Conservation (phyloP, 2,113 vertebrate species). For the Grus americana region DNA sequence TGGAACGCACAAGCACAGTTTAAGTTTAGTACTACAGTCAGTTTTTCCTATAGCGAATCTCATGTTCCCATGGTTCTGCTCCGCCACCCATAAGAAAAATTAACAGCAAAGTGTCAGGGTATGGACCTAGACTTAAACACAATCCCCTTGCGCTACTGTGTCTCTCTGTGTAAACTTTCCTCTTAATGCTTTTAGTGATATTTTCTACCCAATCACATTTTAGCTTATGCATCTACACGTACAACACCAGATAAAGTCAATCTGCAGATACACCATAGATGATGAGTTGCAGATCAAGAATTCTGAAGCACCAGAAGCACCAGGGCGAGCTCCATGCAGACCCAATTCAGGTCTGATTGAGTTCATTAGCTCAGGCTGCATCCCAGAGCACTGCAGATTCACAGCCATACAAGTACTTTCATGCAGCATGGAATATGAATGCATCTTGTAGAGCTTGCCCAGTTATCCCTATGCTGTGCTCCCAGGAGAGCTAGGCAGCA, state of each 20-base stretch:
- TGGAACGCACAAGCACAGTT: background rate
- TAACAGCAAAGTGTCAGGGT: background rate
- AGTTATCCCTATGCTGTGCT: background rate
- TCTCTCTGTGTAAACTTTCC: background rate
- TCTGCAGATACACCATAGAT: background rate
- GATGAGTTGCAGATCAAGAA: background rate
- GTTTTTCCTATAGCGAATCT: background rate
- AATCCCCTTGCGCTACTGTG: background rate
- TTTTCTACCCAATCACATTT: background rate
- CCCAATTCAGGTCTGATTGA: background rate
- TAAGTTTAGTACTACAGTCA: background rate
- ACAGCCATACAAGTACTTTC: background rate
- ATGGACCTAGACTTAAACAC: background rate
- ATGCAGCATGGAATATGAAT: background rate
- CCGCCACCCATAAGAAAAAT: background rate
- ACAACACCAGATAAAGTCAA: background rate
- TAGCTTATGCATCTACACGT: background rate
- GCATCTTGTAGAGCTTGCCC: background rate
- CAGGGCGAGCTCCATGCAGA: background rate
- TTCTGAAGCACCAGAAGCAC: background rate
- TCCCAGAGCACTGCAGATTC: background rate
- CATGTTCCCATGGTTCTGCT: background rate
- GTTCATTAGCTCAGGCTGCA: background rate
- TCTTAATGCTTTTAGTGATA: background rate
- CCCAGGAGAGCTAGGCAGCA: background rate